Evolutionary conservation across 1,140 invertebrate species (phyloP).

Genomic region (Chironomus striatipennis): DNA sequence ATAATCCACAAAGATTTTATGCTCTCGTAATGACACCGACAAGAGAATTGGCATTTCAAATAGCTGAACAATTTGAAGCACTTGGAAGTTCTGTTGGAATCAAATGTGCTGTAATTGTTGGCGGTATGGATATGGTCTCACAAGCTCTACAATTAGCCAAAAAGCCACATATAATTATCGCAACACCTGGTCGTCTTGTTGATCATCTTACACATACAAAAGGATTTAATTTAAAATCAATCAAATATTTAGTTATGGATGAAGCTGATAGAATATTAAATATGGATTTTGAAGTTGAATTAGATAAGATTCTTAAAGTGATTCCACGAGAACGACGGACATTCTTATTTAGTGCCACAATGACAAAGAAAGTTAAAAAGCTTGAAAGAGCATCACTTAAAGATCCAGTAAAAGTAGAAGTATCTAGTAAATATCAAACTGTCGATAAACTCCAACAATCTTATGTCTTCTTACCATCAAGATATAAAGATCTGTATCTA

Average conservation of each 20-base stretch:
- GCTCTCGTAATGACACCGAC: slow-evolving; percentile 93
- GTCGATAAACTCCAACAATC: slow-evolving; percentile 93
- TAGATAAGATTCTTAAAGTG: slow-evolving; percentile 90
- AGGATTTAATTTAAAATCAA: slow-evolving; percentile 78
- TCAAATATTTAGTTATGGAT: slow-evolving; percentile 93
- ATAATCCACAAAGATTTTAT: slow-evolving; percentile 89
- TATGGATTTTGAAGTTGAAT: slow-evolving; percentile 93
- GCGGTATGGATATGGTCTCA: slow-evolving; percentile 95
- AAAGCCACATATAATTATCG: slow-evolving; percentile 92
- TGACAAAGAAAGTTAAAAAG: slow-evolving; percentile 98
- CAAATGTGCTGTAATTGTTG: slow-evolving; percentile 92
- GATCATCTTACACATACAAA: slow-evolving; percentile 92
- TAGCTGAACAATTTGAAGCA: slow-evolving; percentile 93
- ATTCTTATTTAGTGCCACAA: slow-evolving; percentile 91
- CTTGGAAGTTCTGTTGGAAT: slow-evolving; percentile 77
- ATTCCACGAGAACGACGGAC: slow-evolving; percentile 83
- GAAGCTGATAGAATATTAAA: slow-evolving; percentile 93
- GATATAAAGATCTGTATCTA: slow-evolving; percentile 96
- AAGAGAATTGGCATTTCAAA: slow-evolving; percentile 93
- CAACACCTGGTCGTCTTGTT: slow-evolving; percentile 80
- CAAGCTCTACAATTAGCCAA: slow-evolving; percentile 85
- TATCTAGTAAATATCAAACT: slow-evolving; percentile 95
- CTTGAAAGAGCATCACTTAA: slow-evolving; percentile 88
- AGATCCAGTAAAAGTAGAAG: slow-evolving; percentile 91
- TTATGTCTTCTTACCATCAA: slow-evolving; percentile 93